Conservation (phyloP, 2,888 invertebrate species). For the Dasypolia templi region DNA sequence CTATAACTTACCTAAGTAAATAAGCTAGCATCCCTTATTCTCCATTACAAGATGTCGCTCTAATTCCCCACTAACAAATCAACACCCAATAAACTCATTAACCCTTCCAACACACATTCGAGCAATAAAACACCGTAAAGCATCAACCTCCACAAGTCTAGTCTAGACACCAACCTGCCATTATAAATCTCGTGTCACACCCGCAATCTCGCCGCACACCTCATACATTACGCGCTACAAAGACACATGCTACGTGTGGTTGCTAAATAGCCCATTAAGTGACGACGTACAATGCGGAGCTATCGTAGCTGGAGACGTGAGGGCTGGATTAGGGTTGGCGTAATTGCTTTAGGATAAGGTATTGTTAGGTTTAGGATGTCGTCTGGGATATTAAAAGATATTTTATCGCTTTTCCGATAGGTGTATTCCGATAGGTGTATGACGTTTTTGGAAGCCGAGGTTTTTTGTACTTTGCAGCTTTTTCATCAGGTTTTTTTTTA, state of each 20-base stretch:
- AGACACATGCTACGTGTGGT: conserved; percentile 64
- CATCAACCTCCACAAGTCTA: conserved; percentile 18
- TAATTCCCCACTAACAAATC: background rate
- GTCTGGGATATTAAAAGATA: conserved; percentile 7
- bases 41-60: background rate
- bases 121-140: conserved; percentile 25
- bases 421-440: too few species aligned
- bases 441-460: background rate
- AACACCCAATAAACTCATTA: conserved; percentile 30
- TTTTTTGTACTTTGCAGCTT: background rate
- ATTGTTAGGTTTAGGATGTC: conserved; percentile 24
- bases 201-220: conserved; percentile 38
- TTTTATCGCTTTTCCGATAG: conserved; percentile 6
- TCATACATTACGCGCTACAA: conserved; percentile 57
- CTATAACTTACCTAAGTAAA: too few species aligned
- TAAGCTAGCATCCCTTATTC: too few species aligned
- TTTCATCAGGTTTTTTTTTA: background rate
- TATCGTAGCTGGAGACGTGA: conserved; percentile 44
- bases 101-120: background rate
- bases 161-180: conserved; percentile 31
- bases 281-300: conserved; percentile 35
- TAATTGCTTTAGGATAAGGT: conserved; percentile 40
- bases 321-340: conserved; percentile 48
- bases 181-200: conserved; percentile 53
- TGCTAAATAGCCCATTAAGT: conserved; percentile 66